Evolutionary conservation across 2,888 invertebrate species (phyloP), one percentile per base, ranked within the genome.

Genomic region (Tetranychus piercei): DNA sequence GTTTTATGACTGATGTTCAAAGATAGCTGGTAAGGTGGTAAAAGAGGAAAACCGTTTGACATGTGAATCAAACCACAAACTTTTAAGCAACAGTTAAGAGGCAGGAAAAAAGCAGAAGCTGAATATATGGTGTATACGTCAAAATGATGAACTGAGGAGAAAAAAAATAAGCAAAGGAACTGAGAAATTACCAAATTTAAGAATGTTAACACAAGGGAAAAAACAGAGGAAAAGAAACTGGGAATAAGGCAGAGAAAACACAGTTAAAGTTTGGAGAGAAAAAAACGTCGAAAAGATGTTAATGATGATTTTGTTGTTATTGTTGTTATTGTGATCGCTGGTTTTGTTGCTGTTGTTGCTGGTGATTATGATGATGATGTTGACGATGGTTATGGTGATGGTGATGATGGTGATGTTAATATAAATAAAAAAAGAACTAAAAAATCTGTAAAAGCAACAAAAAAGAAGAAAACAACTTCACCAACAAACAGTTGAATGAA

Each of bases 301-400:
- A 22, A 69, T 23, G 69, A 69, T 69, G 23, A 67, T 67, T 11
- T 67, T 67, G 67, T 66, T 66, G 66, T 66, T 66, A 20, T 67
- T 7, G 67, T 67, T 67, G 6, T 9, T 66, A 20, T 20, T 66
- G 66, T 20, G 11, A 18, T 66, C 20, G 66, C 6, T 66, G 66
- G 11, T 66, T 18, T 20, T 66, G 20, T 20, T 20, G 6, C 20
- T 66, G 66, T 66, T 66, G 34, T n/a, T 20, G 69, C 8, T 69
- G 69, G 1, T 22, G 69, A 69, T 69, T 1, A 11, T 18, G 34
- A 6, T 20, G 69, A 69, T 69, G 69, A 23, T 69, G 22, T 69
- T 23, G 11, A 11, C 11, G 69, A 20, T 66, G 66, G 66, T 66
- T 20, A 20, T 69, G 69, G 11, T 11, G 69, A 20, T 11, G 22